Evolutionary conservation across 2,113 vertebrate genomes (phyloP).

Genomic region (Passer domesticus): DNA sequence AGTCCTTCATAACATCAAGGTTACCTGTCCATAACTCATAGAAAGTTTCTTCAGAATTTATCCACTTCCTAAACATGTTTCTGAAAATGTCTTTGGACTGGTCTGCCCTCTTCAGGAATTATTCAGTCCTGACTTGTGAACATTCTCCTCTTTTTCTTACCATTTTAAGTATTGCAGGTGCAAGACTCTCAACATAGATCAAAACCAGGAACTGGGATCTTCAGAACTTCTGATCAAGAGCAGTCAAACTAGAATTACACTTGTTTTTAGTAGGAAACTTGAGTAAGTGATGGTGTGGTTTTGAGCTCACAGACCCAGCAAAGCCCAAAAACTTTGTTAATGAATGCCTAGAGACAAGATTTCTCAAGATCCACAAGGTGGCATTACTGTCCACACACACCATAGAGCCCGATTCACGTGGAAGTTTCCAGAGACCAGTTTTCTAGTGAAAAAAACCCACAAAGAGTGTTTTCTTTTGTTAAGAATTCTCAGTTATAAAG

Average conservation of each 20-base stretch:
- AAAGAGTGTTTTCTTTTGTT: neutral
- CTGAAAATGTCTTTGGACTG: neutral
- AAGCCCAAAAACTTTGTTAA: neutral
- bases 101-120: neutral
- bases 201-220: neutral
- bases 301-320: neutral
- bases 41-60: neutral
- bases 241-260: neutral
- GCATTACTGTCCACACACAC: neutral
- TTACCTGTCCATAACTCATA: neutral
- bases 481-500: neutral
- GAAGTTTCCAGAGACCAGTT: neutral
- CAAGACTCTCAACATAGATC: neutral
- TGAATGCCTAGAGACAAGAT: rapidly evolving
- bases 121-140: neutral
- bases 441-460: neutral
- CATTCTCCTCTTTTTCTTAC: neutral
- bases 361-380: neutral
- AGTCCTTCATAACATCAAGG: neutral
- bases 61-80: neutral
- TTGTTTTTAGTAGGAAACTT: neutral
- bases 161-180: neutral
- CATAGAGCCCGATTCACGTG: neutral
- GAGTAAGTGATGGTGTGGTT: neutral
- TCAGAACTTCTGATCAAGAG: neutral